A percentile compares a stretch with the other conserved stretches of the same genome.
Conservation (phyloP, 2,797 vertebrate genomes). For the Tenualosa thibaudeaui region DNA sequence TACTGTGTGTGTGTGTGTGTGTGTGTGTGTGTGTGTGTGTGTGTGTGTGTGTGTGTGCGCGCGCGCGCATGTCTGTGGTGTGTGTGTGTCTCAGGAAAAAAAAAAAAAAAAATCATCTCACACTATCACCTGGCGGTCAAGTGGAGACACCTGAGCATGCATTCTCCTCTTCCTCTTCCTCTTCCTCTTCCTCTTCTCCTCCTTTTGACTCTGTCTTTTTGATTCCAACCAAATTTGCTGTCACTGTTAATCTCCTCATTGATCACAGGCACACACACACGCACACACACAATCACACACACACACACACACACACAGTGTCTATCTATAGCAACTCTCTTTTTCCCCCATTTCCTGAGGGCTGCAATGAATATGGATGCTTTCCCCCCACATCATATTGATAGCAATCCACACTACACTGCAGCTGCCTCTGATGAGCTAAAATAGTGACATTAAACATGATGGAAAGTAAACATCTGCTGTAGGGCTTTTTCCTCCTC, state of each 20-base stretch:
- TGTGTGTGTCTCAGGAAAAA: not conserved
- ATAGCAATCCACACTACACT: not conserved
- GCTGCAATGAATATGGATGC: slow-evolving; percentile 17
- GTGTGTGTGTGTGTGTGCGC: not conserved
- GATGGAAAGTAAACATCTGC: slow-evolving; percentile 14
- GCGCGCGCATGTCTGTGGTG: not conserved
- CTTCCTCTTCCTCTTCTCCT: not conserved
- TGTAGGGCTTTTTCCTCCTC: not conserved
- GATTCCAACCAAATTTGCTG: slow-evolving; percentile 3
- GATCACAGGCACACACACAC: not conserved
- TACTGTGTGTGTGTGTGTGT: slow-evolving; percentile 1
- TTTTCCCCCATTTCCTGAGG: slow-evolving; percentile 15
- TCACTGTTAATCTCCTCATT: not conserved
- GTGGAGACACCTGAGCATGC: not conserved
- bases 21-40: not conserved
- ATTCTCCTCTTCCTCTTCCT: not conserved
- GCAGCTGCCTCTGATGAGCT: not conserved
- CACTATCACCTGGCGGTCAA: slow-evolving; percentile 5
- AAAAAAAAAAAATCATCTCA: not conserved
- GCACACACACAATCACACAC: not conserved
- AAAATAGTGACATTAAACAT: slow-evolving; percentile 15
- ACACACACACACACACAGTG: not conserved
- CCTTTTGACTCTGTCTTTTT: not conserved
- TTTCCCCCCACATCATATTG: not conserved
- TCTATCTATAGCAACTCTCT: slow-evolving; percentile 9